phyloP scores from a whole-genome alignment of 2,797 vertebrate genomes.

The Trematomus bernacchii region DNA sequence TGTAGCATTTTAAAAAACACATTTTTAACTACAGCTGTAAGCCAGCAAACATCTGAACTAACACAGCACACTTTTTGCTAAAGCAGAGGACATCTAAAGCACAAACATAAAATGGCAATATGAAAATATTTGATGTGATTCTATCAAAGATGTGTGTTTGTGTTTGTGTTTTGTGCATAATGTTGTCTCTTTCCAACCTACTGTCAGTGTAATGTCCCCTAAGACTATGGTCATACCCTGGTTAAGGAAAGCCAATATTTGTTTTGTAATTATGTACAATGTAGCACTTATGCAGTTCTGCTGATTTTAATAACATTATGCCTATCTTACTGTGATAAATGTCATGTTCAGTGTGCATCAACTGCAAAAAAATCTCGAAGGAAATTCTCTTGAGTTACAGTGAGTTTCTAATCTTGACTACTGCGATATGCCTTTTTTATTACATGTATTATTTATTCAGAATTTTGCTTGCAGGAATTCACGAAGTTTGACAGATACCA shows the following conservation, averaged over 20 bases:
- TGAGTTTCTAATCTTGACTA: constrained; percentile 38
- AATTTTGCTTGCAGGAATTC: constrained; percentile 56
- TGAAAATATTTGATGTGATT: constrained; percentile 51
- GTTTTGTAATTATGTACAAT: constrained; percentile 65
- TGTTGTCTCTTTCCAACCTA: constrained; percentile 47
- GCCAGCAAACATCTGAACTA: constrained; percentile 47
- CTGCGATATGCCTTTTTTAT: constrained; percentile 50
- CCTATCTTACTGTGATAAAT: constrained; percentile 69
- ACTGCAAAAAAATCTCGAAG: constrained; percentile 22
- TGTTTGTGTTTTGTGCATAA: constrained; percentile 64
- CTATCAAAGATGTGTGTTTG: constrained; percentile 60
- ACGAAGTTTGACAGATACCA: constrained; percentile 23
- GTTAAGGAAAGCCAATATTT: constrained; percentile 46
- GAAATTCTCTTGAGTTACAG: constrained; percentile 10
- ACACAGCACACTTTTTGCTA: constrained; percentile 34
- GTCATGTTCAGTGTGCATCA: constrained; percentile 47
- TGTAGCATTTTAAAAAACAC: constrained; percentile 62
- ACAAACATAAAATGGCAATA: constrained; percentile 70
- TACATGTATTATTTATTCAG: constrained; percentile 40
- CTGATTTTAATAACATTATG: constrained; percentile 54
- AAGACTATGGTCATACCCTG: constrained; percentile 20
- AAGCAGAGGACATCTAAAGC: constrained; percentile 43
- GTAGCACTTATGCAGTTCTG: constrained; percentile 68
- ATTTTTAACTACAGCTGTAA: constrained; percentile 38
- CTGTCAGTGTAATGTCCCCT: constrained; percentile 47